Conservation (phyloP, 2,888 invertebrate species). For the Thymelicus sylvestris region DNA sequence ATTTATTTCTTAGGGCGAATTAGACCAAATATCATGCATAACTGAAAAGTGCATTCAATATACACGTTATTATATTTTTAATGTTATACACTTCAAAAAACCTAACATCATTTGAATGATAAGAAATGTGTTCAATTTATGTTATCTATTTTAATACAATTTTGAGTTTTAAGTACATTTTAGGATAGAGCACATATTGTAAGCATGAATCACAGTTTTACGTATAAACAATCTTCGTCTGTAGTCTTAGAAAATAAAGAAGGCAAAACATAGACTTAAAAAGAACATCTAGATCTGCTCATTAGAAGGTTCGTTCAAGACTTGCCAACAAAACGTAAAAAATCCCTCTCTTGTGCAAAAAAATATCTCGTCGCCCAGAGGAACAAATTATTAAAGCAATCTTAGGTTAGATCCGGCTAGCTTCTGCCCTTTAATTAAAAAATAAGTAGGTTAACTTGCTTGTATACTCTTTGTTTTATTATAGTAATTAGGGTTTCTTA, state of each 20-base stretch:
- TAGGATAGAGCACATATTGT: too few relatives aligned
- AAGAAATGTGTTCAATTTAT: too few relatives aligned
- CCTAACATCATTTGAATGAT: too few relatives aligned
- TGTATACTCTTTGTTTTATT: conserved; percentile 1
- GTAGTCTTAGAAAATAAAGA: conserved; percentile 24
- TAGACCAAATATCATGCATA: too few relatives aligned
- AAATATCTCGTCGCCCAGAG: conserved; percentile 26
- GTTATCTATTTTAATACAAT: too few relatives aligned
- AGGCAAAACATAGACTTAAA: conserved; percentile 18
- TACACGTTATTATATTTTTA: too few relatives aligned
- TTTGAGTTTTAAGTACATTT: too few relatives aligned
- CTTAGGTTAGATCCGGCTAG: conserved; percentile 23
- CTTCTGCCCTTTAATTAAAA: conserved; percentile 44
- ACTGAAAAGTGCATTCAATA: too few relatives aligned
- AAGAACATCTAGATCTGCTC: conserved; percentile 29
- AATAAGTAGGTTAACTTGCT: conserved; percentile 43
- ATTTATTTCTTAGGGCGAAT: too few relatives aligned
- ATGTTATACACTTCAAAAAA: too few relatives aligned
- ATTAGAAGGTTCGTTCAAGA: conserved; percentile 31
- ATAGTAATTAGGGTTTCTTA: background rate
- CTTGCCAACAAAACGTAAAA: conserved; percentile 29
- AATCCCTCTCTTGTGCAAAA: conserved; percentile 20
- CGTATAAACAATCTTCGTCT: background rate
- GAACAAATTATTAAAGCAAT: conserved; percentile 30
- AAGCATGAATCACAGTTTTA: too few relatives aligned